Evolutionary conservation across 2,797 vertebrate genomes (phyloP).

Genomic region (Craterocephalus amniculus): DNA sequence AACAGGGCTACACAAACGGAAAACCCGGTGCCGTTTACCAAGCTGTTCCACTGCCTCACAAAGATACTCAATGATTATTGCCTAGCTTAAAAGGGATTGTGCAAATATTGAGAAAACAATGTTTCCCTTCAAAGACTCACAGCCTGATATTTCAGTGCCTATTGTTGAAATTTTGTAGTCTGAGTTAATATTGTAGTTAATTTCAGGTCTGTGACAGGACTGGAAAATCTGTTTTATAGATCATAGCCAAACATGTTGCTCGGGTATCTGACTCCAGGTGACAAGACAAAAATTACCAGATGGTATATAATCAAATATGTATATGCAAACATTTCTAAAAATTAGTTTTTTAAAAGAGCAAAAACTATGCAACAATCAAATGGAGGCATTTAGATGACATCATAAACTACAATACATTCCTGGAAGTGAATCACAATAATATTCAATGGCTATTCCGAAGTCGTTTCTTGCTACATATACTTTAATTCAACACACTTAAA

Average conservation of each 20-base stretch:
- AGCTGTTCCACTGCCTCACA: conserved; percentile 42
- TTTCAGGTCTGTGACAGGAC: neutral
- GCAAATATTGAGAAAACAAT: conserved; percentile 29
- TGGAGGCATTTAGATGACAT: neutral
- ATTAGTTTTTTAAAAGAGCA: neutral
- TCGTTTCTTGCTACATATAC: neutral
- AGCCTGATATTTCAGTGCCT: conserved; percentile 17
- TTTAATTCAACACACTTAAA: neutral
- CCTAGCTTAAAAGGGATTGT: conserved; percentile 59
- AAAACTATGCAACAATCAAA: neutral
- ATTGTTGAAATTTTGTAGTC: neutral
- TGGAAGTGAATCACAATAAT: too few relatives aligned
- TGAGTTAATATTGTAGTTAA: neutral
- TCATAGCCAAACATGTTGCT: neutral
- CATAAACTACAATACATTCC: too few relatives aligned
- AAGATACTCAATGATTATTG: conserved; percentile 54
- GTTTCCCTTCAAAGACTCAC: conserved; percentile 8
- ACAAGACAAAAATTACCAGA: neutral
- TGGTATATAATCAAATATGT: neutral
- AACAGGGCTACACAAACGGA: conserved; percentile 28
- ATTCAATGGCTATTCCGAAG: neutral
- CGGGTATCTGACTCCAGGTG: conserved; percentile 1
- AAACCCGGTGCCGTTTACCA: conserved; percentile 25
- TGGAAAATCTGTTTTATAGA: neutral
- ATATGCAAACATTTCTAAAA: neutral